These are phyloP conservation scores for Argya squamiceps DNA, from an alignment of 2,797 vertebrate genomes.

Conservation along the genomic window DNA sequence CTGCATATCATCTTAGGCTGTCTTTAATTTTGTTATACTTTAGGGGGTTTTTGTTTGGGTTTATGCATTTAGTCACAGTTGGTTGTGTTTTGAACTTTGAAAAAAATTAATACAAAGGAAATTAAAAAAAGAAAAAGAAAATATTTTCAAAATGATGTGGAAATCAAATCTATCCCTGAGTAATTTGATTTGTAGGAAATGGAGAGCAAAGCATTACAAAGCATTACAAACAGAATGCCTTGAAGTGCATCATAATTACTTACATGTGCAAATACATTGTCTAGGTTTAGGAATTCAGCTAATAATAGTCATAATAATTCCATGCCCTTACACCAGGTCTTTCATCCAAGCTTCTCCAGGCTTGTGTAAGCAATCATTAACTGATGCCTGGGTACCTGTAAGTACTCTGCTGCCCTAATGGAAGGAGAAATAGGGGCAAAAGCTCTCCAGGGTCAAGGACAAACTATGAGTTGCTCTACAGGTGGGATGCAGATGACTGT, in stretches of 20 bases:
- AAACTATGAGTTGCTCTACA: background rate
- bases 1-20: constrained; percentile 71
- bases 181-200: constrained; percentile 84
- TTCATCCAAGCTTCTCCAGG: constrained; percentile 12
- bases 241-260: constrained; percentile 82
- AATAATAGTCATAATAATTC: constrained; percentile 63
- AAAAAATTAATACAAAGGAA: constrained; percentile 82
- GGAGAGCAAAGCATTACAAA: constrained; percentile 81
- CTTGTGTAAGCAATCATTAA: background rate
- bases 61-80: constrained; percentile 81
- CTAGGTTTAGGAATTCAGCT: constrained; percentile 73
- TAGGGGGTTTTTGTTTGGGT: constrained; percentile 74
- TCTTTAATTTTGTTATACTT: constrained; percentile 80
- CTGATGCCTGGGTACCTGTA: background rate
- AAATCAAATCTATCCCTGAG: constrained; percentile 80
- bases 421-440: background rate
- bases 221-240: constrained; percentile 80
- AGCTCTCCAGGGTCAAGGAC: background rate
- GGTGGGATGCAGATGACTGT: background rate
- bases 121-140: constrained; percentile 81
- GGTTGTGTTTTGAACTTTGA: constrained; percentile 79
- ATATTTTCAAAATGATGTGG: constrained; percentile 83
- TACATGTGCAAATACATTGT: constrained; percentile 81
- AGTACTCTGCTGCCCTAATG: background rate
- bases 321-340: constrained; percentile 2